Base-by-base conservation (phyloP, 2,888 invertebrate genomes). In the Geotrupes spiniger region DNA sequence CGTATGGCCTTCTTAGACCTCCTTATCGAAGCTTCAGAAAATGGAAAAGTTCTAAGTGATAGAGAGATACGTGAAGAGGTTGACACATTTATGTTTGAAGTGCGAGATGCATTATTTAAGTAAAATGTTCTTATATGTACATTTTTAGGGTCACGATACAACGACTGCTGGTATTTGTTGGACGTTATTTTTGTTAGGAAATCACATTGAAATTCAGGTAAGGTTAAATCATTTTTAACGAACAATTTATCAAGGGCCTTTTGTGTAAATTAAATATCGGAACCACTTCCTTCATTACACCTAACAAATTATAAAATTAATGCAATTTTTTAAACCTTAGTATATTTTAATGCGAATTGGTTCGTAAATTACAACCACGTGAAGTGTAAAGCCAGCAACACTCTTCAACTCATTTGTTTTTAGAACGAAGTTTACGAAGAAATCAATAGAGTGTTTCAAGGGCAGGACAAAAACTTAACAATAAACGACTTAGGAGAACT, bases 51-150 rank as follows among this genome's bases (percentile, higher is more conserved):
- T 28, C 56, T 72, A 11, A 62, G 58, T 6, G 67, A 70, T 49
- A 54, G 60, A 25, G 70, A 72, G 33, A 65, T 73, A 21, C 57
- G 71, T 46, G 70, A 73, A 53, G 72, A 74, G 60, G 71, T 73
- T 1, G 72, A 72, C 49, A 73, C 73, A 0, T 74, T 74, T 50
- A 72, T 42, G 21, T 42, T 42, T 10, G 42, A 31, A 25, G 42
- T 42, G 17, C n/a, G n/a, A n/a, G n/a, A n/a, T n/a, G n/a, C n/a
- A n/a, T n/a, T 16, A 9, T 43, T 16, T 25, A 26, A n/a, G 43
- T 36, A 26, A 27, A 43, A 36, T 46, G 21, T 46, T 16, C 37
- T 36, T 43, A 36, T 26, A 37, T n/a, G n/a, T n/a, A n/a, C n/a
- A n/a, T 33, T 25, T 33, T 31, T 42, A 42, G 42, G 42, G 42